Evolutionary conservation across 2,888 invertebrate species (phyloP), one percentile per base, ranked within the genome.

Genomic region (Chymomyza procnemis): DNA sequence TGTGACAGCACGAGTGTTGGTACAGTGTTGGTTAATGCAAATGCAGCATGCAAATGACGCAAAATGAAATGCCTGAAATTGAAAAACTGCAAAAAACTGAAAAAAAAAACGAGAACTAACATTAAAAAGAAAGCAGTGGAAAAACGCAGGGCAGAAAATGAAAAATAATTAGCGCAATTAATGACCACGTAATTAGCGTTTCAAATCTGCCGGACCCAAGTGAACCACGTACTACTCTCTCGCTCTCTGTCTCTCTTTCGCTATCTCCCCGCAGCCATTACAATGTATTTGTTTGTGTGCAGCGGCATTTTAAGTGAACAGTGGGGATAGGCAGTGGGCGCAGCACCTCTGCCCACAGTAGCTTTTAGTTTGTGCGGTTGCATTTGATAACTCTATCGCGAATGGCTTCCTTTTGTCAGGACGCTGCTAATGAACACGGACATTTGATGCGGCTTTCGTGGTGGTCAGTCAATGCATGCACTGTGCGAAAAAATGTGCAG

Each of bases 121-220:
- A n/a, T 21, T 18, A 19, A 52, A 19, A 50, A 16, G 26, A 16
- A 54, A 9, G 34, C 12, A 12, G 34, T 41, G 34, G 12, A 54
- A 54, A 64, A 19, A 26, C 18, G 50, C 64, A 61, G 65, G 54
- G 67, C 75, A 77, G 69, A 77, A 80, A 87, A 85, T 82, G 88
- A 76, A 87, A 89, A 89, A 88, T 88, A 89, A 88, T 88, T 88
- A 88, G 89, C 89, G 84, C 88, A 88, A 88, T 87, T 87, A 86
- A 86, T 85, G 88, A 83, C 83, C 81, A 86, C 85, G 88, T 88
- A 89, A 87, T 89, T 89, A 89, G 81, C 80, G 86, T 77, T 75
- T 75, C 75, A 76, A 87, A 80, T 71, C 71, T 46, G 14, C 54
- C 71, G 71, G 64, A 67, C 76, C 76, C 66, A 18, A 41, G 12